These are phyloP conservation scores for Caiman crocodilus DNA, from an alignment of 2,797 vertebrate species.

Conservation along the genomic window DNA sequence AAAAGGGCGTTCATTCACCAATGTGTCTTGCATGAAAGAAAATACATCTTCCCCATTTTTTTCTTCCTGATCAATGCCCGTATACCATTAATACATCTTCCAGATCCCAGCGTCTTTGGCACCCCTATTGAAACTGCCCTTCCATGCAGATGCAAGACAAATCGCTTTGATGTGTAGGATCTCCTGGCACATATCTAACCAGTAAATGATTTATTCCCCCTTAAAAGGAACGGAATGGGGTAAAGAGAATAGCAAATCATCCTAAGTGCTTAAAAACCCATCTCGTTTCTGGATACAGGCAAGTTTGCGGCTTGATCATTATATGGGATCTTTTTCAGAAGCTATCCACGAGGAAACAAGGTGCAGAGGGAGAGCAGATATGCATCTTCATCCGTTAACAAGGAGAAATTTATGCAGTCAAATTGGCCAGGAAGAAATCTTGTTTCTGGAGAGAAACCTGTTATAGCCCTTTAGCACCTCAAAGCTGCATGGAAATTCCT, in stretches of 20 bases:
- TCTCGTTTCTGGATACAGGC: rapidly evolving
- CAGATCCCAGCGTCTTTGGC: neutral
- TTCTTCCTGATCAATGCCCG: neutral
- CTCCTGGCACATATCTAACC: neutral
- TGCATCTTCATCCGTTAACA: neutral
- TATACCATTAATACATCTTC: neutral
- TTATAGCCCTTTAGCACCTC: neutral
- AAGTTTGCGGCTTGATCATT: neutral
- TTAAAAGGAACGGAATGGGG: neutral
- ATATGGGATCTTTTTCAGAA: neutral
- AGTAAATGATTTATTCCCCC: neutral
- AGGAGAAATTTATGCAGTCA: neutral
- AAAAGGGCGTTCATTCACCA: neutral
- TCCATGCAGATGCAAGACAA: neutral
- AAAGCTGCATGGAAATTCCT: neutral
- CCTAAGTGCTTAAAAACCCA: neutral
- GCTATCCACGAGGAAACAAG: neutral
- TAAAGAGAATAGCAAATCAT: neutral
- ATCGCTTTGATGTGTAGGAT: neutral
- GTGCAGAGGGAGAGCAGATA: neutral
- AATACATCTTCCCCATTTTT: neutral
- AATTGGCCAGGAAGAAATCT: neutral
- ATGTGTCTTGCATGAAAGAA: neutral
- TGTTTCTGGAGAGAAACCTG: rapidly evolving
- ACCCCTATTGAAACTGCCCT: neutral